Conservation (phyloP, 2,113 vertebrate genomes). For the Perognathus longimembris region DNA sequence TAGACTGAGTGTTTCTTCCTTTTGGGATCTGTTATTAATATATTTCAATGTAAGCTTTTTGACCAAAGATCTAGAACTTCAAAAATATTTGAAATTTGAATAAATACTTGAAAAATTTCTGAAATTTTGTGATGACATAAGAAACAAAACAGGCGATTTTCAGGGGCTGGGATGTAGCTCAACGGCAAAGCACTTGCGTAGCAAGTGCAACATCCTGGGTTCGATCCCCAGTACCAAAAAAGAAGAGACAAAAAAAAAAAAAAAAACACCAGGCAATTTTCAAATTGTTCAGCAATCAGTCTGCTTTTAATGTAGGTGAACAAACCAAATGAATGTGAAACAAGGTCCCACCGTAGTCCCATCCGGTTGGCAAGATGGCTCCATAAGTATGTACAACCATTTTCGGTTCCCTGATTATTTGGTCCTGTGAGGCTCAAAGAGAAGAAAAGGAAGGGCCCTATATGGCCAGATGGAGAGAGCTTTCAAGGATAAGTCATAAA, state of each 20-base stretch:
- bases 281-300: neutral
- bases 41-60: slow-evolving; percentile 13
- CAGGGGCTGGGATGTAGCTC: no score
- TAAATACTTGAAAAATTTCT: neutral
- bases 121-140: neutral
- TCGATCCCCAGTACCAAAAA: no score
- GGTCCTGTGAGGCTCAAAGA: neutral
- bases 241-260: no score
- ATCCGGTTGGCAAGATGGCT: neutral
- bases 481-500: neutral
- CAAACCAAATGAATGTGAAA: neutral
- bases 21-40: neutral
- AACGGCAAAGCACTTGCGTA: no score
- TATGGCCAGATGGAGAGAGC: neutral
- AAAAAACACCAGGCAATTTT: neutral
- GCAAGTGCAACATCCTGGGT: no score
- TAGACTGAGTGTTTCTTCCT: neutral
- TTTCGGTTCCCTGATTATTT: neutral
- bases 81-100: slow-evolving; percentile 26
- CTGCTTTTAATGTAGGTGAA: neutral
- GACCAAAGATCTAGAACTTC: slow-evolving; percentile 1
- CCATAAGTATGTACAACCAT: neutral
- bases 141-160: no score
- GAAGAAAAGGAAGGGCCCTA: slow-evolving; percentile 5
- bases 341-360: no score